A percentile compares a stretch with the other conserved stretches of the same genome.
These are phyloP conservation scores for Sesia apiformis DNA, from an alignment of 2,888 invertebrate species.

Conservation along the genomic window DNA sequence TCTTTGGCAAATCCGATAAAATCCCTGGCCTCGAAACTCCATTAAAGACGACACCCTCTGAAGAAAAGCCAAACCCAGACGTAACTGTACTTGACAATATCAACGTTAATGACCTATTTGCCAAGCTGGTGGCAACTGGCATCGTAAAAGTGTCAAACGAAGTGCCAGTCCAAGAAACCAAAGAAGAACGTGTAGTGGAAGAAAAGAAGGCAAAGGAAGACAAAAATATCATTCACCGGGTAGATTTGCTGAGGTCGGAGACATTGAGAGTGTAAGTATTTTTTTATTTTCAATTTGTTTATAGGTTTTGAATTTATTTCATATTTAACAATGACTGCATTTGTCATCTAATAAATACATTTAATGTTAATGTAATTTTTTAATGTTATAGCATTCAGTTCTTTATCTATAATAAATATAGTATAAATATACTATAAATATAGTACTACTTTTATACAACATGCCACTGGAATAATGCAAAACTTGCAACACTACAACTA, in stretches of 20 bases:
- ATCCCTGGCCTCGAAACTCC: slow-evolving; percentile 57
- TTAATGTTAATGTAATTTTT: no score
- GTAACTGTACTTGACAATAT: slow-evolving; percentile 50
- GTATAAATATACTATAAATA: no score
- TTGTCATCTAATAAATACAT: no score
- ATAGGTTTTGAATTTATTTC: no score
- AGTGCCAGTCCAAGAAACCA: slow-evolving; percentile 19
- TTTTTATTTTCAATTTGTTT: not conserved
- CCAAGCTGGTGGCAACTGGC: slow-evolving; percentile 87
- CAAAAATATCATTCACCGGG: slow-evolving; percentile 69
- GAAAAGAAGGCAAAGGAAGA: slow-evolving; percentile 42
- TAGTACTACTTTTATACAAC: no score
- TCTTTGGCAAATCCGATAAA: slow-evolving; percentile 35
- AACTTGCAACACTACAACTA: no score
- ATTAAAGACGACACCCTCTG: slow-evolving; percentile 5
- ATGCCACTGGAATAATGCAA: no score
- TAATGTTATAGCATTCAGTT: no score
- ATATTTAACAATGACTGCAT: no score
- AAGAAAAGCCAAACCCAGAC: slow-evolving; percentile 34
- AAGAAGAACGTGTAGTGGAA: slow-evolving; percentile 19
- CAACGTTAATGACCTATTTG: slow-evolving; percentile 88
- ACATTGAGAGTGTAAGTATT: slow-evolving; percentile 81
- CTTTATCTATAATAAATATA: no score
- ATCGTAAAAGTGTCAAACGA: slow-evolving; percentile 32
- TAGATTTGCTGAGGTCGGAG: slow-evolving; percentile 80